Evolutionary conservation across 2,888 invertebrate species (phyloP), one percentile per base, ranked within the genome.

Genomic region (Sphaeridia pumilis): DNA sequence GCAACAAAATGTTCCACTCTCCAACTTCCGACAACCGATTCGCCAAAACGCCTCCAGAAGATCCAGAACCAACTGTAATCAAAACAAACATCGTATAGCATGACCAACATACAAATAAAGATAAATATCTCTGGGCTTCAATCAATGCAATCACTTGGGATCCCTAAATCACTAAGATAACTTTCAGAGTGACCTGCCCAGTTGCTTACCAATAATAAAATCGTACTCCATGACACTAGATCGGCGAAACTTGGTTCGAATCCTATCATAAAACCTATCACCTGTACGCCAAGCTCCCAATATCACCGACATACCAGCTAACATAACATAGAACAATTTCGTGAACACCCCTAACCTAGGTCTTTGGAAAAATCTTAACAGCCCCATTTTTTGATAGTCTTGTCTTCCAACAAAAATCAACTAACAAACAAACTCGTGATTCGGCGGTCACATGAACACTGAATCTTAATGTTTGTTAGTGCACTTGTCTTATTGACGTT

Each of bases 11-110:
- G 17, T 21, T 31, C 34, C 43, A 48, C 4, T 43, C 28, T 5
- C 46, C 36, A 71, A 52, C 51, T 49, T 57, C 57, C 1, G 61
- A 58, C 58, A 84, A 67, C 63, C 78, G 72, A 58, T 76, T 73
- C 1, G 82, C 80, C 44, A 84, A 70, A 1, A 80, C 69, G 2
- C 80, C 76, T 1, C 85, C 85, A 10, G 53, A 43, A 2, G 52
- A 48, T 3, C 58, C 58, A 1, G 46, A 38, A 3, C 58, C 58
- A 20, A 58, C 58, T 56, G 14, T 14, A n/a, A 17, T 38, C 12
- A 17, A 10, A 14, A 31, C 10, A 31, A 31, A 31, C 14, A 31
- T 31, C 10, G 7, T 31, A 10, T 31, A 10, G 31, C 31, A 31
- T 31, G 31, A 31, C 31, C 31, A 31, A 10, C 14, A 31, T 31